Base-by-base conservation (phyloP, 2,797 vertebrate species). In the Dromococcyx pavoninus region DNA sequence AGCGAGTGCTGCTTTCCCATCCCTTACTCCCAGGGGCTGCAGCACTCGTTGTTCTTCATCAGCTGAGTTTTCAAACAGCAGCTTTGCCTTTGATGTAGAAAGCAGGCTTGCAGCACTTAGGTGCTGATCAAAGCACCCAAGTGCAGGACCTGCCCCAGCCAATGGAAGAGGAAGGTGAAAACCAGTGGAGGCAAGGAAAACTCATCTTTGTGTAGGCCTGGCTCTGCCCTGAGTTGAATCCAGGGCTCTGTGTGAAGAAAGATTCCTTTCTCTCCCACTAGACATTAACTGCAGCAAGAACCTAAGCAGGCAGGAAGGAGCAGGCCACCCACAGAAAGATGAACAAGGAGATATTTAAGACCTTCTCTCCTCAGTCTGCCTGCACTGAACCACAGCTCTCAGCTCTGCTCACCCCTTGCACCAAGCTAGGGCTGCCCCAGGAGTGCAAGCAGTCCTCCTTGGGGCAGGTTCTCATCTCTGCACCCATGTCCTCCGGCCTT, bases 1-100 rank as follows among this genome's bases (percentile, higher is more conserved):
- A 2, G 43, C 46, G 23, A 16, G 7, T 6, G 37, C 27, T 4
- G 2, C 46, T 61, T 39, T 50, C 61, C 44, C 0, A 0, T 8
- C 30, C 30, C 37, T 43, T 22, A 28, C 35, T 76, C 53, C 0
- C 0, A 71, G 50, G 46, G 14, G 39, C 62, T 70, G 46, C 50
- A 82, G 64, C 22, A 4, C 53, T 77, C 5, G 2, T 10, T 0
- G 0, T 16, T 71, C 32, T 79, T 60, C 72, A 46, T 64, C 21
- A 8, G n/a, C 24, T 6, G 1, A 8, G 17, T 41, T 81, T 77
- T 71, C 83, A 67, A 80, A 89, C 51, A 33, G 69, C 56, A 62
- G 61, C 30, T 74, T 69, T 66, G 57, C 35, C 67, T 92, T 72
- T 69, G 84, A 69, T 70, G 64, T 19, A 57, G 64, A 79, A 86